phyloP scores from a whole-genome alignment of 1,140 invertebrate species.

The Apis cerana region DNA sequence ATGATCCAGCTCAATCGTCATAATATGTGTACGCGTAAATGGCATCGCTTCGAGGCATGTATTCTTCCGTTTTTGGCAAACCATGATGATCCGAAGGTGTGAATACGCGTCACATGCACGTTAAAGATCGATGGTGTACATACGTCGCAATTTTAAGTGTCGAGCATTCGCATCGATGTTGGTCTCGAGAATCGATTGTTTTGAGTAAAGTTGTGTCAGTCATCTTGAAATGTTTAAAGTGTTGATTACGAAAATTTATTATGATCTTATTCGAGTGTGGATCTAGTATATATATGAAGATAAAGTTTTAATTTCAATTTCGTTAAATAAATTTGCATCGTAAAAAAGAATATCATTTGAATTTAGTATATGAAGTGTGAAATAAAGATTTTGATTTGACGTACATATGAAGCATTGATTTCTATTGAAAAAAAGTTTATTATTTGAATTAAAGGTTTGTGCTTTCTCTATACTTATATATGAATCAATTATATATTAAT shows the following conservation, averaged over 20 bases:
- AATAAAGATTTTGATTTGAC: not conserved
- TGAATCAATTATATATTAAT: no score
- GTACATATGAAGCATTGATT: not conserved
- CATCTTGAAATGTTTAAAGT: not conserved
- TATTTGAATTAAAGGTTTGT: constrained; percentile 6
- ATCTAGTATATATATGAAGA: not conserved
- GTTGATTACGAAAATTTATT: not conserved
- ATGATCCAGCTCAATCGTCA: constrained; percentile 39
- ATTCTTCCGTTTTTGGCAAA: constrained; percentile 26
- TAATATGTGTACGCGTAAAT: constrained; percentile 10
- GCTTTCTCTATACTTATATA: not conserved
- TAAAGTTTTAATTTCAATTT: not conserved
- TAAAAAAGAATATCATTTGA: not conserved
- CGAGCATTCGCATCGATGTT: constrained; percentile 13
- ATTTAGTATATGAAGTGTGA: not conserved
- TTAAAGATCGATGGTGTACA: constrained; percentile 25
- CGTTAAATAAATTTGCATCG: not conserved
- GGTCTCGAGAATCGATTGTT: constrained; percentile 7
- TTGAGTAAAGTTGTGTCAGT: not conserved
- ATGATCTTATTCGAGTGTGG: not conserved
- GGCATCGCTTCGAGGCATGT: not conserved
- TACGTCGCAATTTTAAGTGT: not conserved
- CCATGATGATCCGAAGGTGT: constrained; percentile 16
- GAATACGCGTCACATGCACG: constrained; percentile 19
- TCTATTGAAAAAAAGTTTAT: not conserved